phyloP scores from a whole-genome alignment of 2,797 vertebrate species.

The Chelidonichthys spinosus region DNA sequence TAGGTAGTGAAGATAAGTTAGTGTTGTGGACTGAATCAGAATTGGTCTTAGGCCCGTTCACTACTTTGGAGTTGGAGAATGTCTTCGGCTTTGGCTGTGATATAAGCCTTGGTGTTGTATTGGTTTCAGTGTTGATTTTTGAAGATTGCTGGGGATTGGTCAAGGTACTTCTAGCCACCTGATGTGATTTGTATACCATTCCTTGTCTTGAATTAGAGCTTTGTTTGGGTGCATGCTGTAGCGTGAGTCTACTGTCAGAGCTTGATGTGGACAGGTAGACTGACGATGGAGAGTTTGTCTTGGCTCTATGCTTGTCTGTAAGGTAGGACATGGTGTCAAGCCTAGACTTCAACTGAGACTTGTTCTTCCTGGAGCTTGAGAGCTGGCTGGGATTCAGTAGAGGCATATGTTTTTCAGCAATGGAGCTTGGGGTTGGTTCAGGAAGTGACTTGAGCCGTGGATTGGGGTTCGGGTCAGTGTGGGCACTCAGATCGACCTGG shows the following conservation, averaged over 20 bases:
- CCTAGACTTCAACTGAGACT: slow-evolving; percentile 18
- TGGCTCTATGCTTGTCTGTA: not conserved
- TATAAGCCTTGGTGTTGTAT: slow-evolving; percentile 11
- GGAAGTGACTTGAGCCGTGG: slow-evolving; percentile 12
- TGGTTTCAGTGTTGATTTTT: not conserved
- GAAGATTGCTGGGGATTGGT: slow-evolving; percentile 15
- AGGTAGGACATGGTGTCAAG: slow-evolving; percentile 8
- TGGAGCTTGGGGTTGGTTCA: slow-evolving; percentile 19
- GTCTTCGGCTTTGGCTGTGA: slow-evolving; percentile 6
- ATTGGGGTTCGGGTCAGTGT: slow-evolving; percentile 26
- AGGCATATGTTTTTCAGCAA: slow-evolving; percentile 9
- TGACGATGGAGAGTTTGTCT: not conserved
- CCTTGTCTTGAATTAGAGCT: slow-evolving; percentile 18
- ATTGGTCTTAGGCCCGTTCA: not conserved
- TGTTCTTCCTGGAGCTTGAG: slow-evolving; percentile 10
- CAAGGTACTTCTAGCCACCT: not conserved
- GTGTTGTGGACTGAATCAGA: not conserved
- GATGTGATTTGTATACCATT: not conserved
- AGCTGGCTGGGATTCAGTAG: slow-evolving; percentile 2
- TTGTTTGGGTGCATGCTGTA: slow-evolving; percentile 21
- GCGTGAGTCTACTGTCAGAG: slow-evolving; percentile 9
- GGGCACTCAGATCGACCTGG: slow-evolving; percentile 41
- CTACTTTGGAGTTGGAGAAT: not conserved
- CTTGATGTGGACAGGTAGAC: slow-evolving; percentile 10
- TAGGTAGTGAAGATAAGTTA: not conserved